Base-by-base conservation (phyloP, 2,888 invertebrate species). In the Apotomis capreana region DNA sequence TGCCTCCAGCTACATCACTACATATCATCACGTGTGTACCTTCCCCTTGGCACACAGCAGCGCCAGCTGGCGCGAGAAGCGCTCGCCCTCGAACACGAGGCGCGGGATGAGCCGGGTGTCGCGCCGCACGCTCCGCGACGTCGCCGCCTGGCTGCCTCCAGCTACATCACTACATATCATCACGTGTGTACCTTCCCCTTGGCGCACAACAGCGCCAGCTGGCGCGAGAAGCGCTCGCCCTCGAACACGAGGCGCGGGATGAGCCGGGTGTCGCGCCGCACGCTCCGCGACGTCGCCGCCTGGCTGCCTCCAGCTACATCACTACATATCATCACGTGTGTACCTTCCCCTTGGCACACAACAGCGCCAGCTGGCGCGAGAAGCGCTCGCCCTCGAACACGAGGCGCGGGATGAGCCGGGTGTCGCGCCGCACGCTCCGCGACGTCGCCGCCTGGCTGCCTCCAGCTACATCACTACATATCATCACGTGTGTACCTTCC, bases 331-430 rank as follows among this genome's bases (percentile, higher is more conserved):
- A 15, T 15, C 15, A 15, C 15, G 15, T 15, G 15, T 15, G 15
- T 15, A 15, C 94, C 84, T 94, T 94, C 1, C 94, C 94, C 78
- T 94, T 95, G 68, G 91, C 94, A 0, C 94, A 92, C n/a, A 96
- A 89, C 72, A 94, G 78, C 74, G 94, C 91, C 52, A 95, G 91
- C 68, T 92, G 90, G 78, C 94, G 95, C 77, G 92, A 92, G 81
- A 95, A 96, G 79, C 94, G 94, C 83, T 96, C 96, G 1, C 95
- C 94, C 79, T 95, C 95, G 60, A 94, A 91, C 68, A 96, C 94
- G 0, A 96, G 93, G 62, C 94, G 94, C 8, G 96, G 96, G 78
- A 96, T 95, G 26, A 94, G 88, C 77, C 94, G 94, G 0, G 95
- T 95, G 83, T 96, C 95, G 49, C 94, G 92, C 58, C 95, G 83